These are phyloP conservation scores for Craniophora ligustri DNA, from an alignment of 2,888 invertebrate species.

Conservation along the genomic window DNA sequence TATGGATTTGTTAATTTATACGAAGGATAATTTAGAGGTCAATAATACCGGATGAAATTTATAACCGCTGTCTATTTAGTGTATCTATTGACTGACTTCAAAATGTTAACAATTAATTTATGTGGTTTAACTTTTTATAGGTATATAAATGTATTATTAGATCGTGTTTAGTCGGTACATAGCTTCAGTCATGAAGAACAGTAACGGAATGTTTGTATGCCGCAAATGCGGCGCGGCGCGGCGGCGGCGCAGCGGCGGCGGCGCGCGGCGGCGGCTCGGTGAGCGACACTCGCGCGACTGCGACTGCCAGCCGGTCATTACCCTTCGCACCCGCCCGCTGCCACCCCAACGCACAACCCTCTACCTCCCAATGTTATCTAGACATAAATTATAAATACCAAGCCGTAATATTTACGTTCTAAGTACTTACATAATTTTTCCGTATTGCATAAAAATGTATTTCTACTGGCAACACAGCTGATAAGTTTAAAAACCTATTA, in stretches of 20 bases:
- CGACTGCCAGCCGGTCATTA: conserved; percentile 70
- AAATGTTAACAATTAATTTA: conserved; percentile 44
- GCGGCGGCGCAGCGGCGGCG: conserved; percentile 14
- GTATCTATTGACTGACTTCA: conserved; percentile 26
- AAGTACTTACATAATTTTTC: too few relatives aligned
- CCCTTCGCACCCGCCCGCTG: conserved; percentile 61
- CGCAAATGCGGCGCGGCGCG: conserved; percentile 13
- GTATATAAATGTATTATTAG: conserved; percentile 47
- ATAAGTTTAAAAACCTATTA: too few relatives aligned
- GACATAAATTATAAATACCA: too few relatives aligned
- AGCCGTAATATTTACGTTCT: too few relatives aligned
- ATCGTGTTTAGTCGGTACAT: conserved; percentile 49
- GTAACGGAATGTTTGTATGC: conserved; percentile 26
- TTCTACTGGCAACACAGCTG: neutral
- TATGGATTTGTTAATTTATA: conserved; percentile 39
- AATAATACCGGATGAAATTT: conserved; percentile 62
- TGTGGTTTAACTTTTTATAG: conserved; percentile 32
- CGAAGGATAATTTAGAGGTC: conserved; percentile 57
- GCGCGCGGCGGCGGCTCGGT: conserved; percentile 20
- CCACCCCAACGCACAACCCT: conserved; percentile 63
- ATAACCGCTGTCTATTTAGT: conserved; percentile 33
- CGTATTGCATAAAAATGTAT: neutral
- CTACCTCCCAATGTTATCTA: conserved; percentile 25
- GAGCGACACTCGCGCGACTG: conserved; percentile 60
- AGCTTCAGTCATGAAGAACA: conserved; percentile 38